Conservation (phyloP, 1,140 invertebrate genomes). For the Euborellia annulipes region DNA sequence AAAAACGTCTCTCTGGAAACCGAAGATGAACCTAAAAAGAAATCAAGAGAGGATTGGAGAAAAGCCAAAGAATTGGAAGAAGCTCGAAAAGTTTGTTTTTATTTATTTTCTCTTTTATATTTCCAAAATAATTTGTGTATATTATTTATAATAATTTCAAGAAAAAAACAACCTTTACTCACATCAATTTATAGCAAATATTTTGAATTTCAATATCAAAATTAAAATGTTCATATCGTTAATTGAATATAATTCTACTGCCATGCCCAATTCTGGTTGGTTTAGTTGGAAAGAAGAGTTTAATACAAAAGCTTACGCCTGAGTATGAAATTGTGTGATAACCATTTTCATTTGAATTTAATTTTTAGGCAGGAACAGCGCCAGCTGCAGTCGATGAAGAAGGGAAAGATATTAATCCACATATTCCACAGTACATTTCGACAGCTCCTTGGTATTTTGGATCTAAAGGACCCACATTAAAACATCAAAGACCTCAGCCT, state of each 20-base stretch:
- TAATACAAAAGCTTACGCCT: too few species aligned
- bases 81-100: conserved; percentile 55
- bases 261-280: too few species aligned
- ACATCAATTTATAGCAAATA: background rate
- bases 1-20: conserved; percentile 53
- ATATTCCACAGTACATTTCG: conserved; percentile 99
- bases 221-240: conserved; percentile 1
- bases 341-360: too few species aligned
- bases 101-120: too few species aligned
- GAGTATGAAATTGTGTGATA: too few species aligned
- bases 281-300: too few species aligned
- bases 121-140: too few species aligned
- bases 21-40: too few species aligned
- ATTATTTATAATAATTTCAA: too few species aligned
- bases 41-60: too few species aligned
- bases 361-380: conserved; percentile 75
- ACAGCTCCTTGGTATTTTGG: conserved; percentile 98
- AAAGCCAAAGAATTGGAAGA: conserved; percentile 96
- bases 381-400: conserved; percentile 98
- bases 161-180: too few species aligned
- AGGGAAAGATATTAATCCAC: conserved; percentile 97
- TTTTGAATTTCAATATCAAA: background rate
- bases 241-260: too few species aligned
- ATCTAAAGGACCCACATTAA: conserved; percentile 80
- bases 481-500: conserved; percentile 92